Percentiles rank a stretch among this genome's conserved stretches.
These are phyloP conservation scores for Micrasema longulum DNA, from an alignment of 1,140 invertebrate genomes.

Conservation along the genomic window DNA sequence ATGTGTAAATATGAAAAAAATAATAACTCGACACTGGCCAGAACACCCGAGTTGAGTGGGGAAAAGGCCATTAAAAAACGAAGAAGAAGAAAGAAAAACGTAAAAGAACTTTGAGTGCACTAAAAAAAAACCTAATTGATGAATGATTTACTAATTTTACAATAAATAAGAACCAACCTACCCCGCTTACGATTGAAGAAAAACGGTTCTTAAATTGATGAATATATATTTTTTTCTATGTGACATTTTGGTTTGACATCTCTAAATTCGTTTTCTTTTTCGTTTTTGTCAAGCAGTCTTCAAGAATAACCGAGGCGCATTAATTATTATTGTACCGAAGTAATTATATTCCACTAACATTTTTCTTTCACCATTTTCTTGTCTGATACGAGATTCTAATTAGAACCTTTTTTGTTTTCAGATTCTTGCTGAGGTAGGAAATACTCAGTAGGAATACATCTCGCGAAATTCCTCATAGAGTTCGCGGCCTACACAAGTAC, in stretches of 20 bases:
- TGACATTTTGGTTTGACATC: conserved; percentile 36
- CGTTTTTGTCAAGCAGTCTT: conserved; percentile 33
- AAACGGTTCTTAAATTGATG: conserved; percentile 4
- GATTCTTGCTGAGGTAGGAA: conserved; percentile 17
- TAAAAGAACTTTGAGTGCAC: too few species aligned
- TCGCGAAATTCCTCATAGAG: conserved; percentile 18
- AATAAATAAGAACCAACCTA: too few species aligned
- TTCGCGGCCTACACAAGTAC: conserved; percentile 9
- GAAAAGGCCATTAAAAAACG: too few species aligned
- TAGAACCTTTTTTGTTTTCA: conserved; percentile 5
- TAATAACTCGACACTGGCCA: too few species aligned
- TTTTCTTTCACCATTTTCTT: not conserved
- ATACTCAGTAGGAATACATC: conserved; percentile 12
- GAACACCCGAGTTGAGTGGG: too few species aligned
- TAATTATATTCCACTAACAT: conserved; percentile 3
- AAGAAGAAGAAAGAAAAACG: too few species aligned
- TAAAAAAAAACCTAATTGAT: too few species aligned
- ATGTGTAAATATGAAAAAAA: too few species aligned
- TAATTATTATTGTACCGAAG: conserved; percentile 26
- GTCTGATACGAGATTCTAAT: conserved; percentile 3
- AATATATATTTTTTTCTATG: conserved; percentile 28
- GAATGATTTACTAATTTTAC: too few species aligned
- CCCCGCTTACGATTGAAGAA: too few species aligned
- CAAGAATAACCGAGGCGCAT: conserved; percentile 24
- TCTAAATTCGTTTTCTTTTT: not conserved